Conservation (phyloP, 2,113 vertebrate genomes). For the Neolamprologus cancellatus region DNA sequence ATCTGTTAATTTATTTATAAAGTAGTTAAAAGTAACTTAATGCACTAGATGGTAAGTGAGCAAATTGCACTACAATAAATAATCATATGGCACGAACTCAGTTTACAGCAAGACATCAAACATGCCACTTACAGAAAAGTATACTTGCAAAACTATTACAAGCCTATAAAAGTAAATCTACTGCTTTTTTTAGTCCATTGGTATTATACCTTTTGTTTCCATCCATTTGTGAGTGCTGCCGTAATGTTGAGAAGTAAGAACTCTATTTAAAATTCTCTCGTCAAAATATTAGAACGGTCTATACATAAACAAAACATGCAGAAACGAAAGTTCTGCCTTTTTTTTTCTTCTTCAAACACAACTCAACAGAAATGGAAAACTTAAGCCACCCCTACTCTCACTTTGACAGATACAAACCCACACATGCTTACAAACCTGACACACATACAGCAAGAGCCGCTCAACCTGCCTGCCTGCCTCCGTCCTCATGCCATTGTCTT, state of each 20-base stretch:
- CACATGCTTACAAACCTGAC: slow-evolving; percentile 9
- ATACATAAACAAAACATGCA: slow-evolving; percentile 8
- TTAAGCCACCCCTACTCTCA: slow-evolving; percentile 49
- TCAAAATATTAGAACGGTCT: background rate
- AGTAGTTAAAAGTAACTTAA: background rate
- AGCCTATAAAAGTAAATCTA: background rate
- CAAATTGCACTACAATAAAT: background rate
- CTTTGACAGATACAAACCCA: slow-evolving; percentile 52
- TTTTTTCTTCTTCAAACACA: background rate
- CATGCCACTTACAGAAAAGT: background rate
- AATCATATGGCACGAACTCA: background rate
- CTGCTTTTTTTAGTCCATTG: background rate
- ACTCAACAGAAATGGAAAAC: slow-evolving; percentile 50
- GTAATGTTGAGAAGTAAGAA: background rate
- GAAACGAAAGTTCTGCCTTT: slow-evolving; percentile 30
- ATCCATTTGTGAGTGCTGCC: background rate
- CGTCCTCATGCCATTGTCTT: slow-evolving; percentile 55
- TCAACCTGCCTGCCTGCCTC: slow-evolving; percentile 44
- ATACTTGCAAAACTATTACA: background rate
- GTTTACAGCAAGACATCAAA: background rate
- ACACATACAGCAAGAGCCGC: slow-evolving; percentile 18
- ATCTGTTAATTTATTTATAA: background rate
- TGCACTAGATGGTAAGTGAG: background rate
- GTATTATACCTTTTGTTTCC: background rate
- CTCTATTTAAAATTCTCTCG: background rate